Percentiles rank a stretch among this genome's conserved stretches.
Evolutionary conservation across 2,888 invertebrate genomes (phyloP).

Genomic region (Melikaiella ostensackeni): DNA sequence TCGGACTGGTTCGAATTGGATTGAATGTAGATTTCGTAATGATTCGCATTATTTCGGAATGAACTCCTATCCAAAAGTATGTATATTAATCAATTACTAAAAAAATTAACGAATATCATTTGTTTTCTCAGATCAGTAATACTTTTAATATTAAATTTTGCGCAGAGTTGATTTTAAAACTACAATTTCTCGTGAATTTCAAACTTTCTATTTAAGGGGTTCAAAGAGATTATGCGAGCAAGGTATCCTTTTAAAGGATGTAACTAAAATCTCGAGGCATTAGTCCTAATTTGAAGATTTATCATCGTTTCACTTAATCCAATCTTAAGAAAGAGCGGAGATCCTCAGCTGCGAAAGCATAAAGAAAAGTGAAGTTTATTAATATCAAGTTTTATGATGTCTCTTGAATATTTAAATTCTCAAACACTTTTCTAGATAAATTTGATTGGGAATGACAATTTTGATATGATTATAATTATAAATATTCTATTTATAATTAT

Average conservation of each 20-base stretch:
- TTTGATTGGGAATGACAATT: too few relatives aligned
- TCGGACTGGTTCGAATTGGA: too few relatives aligned
- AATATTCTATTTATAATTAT: too few relatives aligned
- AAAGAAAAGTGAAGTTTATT: background rate
- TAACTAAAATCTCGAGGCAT: background rate
- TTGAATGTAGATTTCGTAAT: too few relatives aligned
- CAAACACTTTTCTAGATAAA: background rate
- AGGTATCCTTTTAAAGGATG: background rate
- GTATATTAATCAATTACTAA: too few relatives aligned
- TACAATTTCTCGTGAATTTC: background rate
- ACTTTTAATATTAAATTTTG: background rate
- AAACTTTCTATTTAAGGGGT: background rate
- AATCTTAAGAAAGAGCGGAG: background rate
- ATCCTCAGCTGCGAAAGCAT: background rate
- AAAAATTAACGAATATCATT: too few relatives aligned
- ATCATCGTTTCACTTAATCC: conserved; percentile 11
- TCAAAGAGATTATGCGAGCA: conserved; percentile 1
- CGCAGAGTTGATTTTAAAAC: background rate
- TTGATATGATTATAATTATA: too few relatives aligned
- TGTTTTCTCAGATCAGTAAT: background rate
- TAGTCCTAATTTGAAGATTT: background rate
- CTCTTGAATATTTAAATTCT: background rate
- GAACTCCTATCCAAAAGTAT: too few relatives aligned
- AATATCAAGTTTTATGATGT: background rate
- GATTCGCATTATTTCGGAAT: too few relatives aligned